A percentile compares a stretch with the other conserved stretches of the same genome.
Conservation (phyloP, 2,888 invertebrate genomes). For the Acronicta psi region DNA sequence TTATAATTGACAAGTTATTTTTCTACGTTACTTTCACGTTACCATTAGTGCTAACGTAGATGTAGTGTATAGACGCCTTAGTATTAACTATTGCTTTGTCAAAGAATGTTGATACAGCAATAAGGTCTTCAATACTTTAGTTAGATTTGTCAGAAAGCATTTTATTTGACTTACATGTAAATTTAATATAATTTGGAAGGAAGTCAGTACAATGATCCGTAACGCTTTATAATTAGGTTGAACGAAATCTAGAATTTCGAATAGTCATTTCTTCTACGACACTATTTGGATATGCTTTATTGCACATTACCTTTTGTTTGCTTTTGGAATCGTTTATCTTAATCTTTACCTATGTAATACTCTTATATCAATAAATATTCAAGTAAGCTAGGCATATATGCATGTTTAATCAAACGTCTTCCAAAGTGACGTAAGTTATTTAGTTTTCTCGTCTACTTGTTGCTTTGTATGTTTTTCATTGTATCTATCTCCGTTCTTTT, state of each 20-base stretch:
- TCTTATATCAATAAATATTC: slow-evolving; percentile 72
- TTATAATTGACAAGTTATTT: slow-evolving; percentile 87
- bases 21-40: slow-evolving; percentile 86
- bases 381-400: slow-evolving; percentile 83
- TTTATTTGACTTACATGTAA: slow-evolving; percentile 60
- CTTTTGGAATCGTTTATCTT: slow-evolving; percentile 59
- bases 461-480: slow-evolving; percentile 35
- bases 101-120: slow-evolving; percentile 66
- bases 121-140: slow-evolving; percentile 53
- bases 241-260: slow-evolving; percentile 84
- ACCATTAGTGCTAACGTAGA: slow-evolving; percentile 69
- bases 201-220: slow-evolving; percentile 82
- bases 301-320: slow-evolving; percentile 72
- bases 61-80: slow-evolving; percentile 53
- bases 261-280: slow-evolving; percentile 80
- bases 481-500: slow-evolving; percentile 28
- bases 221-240: slow-evolving; percentile 89
- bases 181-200: slow-evolving; percentile 75
- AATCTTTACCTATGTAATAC: slow-evolving; percentile 66
- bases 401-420: slow-evolving; percentile 88
- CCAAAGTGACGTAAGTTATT: slow-evolving; percentile 86
- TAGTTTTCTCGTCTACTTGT: slow-evolving; percentile 51
- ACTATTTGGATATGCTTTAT: slow-evolving; percentile 77
- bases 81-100: slow-evolving; percentile 61
- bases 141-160: slow-evolving; percentile 46